phyloP scores from a whole-genome alignment of 1,140 invertebrate species.

The Leptinotarsa lineolata region DNA sequence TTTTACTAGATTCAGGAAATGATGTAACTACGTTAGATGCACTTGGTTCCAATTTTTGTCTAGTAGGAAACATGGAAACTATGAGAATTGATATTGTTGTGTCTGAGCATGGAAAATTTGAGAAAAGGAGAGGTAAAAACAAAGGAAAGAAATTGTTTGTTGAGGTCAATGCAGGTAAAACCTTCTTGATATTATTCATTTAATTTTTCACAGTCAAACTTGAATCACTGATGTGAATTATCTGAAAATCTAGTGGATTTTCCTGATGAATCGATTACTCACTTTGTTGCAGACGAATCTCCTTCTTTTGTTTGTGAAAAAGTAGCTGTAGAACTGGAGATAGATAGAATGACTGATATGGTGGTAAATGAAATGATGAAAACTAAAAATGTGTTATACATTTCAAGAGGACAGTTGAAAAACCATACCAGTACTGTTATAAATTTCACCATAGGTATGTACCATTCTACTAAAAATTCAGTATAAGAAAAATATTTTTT shows the following conservation, averaged over 20 bases:
- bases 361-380: conserved; percentile 83
- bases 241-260: no score
- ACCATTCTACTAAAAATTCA: background rate
- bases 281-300: conserved; percentile 62
- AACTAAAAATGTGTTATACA: conserved; percentile 80
- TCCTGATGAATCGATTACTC: no score
- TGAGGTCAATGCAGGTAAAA: conserved; percentile 44
- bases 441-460: conserved; percentile 80
- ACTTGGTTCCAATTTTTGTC: conserved; percentile 86
- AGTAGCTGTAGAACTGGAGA: conserved; percentile 84
- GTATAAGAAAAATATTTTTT: conserved; percentile 18
- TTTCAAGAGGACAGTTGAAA: conserved; percentile 83
- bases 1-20: conserved; percentile 56
- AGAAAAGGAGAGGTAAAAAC: conserved; percentile 56
- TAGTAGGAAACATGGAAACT: conserved; percentile 83
- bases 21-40: conserved; percentile 76
- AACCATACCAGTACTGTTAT: conserved; percentile 87
- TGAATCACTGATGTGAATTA: no score
- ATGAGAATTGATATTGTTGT: conserved; percentile 94
- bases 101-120: conserved; percentile 70
- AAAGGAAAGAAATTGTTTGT: conserved; percentile 52
- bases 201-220: no score
- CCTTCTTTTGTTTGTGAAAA: conserved; percentile 92
- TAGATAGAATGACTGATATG: conserved; percentile 88
- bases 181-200: background rate